Evolutionary conservation across 2,113 vertebrate species (phyloP).

Genomic region (Periophthalmus modestus): DNA sequence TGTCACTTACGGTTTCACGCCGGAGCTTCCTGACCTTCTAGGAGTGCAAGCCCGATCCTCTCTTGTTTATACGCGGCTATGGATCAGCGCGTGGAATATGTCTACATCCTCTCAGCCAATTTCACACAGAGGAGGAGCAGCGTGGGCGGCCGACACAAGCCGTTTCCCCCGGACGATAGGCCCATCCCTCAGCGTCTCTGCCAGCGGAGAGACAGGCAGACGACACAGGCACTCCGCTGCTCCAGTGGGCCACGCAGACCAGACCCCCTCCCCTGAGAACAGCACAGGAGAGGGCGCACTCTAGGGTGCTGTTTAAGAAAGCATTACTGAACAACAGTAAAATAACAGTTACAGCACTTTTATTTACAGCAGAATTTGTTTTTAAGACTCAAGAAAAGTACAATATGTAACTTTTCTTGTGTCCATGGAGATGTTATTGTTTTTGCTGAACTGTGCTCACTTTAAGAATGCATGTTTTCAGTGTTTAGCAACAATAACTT

Average conservation of each 20-base stretch:
- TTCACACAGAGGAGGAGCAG: slow-evolving; percentile 80
- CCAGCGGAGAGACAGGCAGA: slow-evolving; percentile 59
- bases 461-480: too few relatives aligned
- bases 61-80: slow-evolving; percentile 81
- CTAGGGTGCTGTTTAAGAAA: slow-evolving; percentile 35
- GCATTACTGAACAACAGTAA: slow-evolving; percentile 19
- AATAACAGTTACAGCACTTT: slow-evolving; percentile 21
- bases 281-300: slow-evolving; percentile 38
- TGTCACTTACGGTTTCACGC: slow-evolving; percentile 76
- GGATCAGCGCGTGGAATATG: slow-evolving; percentile 84
- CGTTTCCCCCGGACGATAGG: slow-evolving; percentile 72
- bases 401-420: not conserved
- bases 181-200: slow-evolving; percentile 72
- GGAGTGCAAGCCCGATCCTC: slow-evolving; percentile 71
- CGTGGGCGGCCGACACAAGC: slow-evolving; percentile 77
- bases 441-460: too few relatives aligned
- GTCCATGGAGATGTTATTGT: not conserved
- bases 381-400: not conserved
- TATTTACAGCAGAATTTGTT: too few relatives aligned
- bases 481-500: too few relatives aligned
- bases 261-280: slow-evolving; percentile 57
- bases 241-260: slow-evolving; percentile 72
- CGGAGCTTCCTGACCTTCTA: slow-evolving; percentile 76
- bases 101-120: slow-evolving; percentile 84
- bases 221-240: slow-evolving; percentile 71